These are phyloP conservation scores for Triplophysa tibetana DNA, from an alignment of 2,113 vertebrate species.

Conservation along the genomic window DNA sequence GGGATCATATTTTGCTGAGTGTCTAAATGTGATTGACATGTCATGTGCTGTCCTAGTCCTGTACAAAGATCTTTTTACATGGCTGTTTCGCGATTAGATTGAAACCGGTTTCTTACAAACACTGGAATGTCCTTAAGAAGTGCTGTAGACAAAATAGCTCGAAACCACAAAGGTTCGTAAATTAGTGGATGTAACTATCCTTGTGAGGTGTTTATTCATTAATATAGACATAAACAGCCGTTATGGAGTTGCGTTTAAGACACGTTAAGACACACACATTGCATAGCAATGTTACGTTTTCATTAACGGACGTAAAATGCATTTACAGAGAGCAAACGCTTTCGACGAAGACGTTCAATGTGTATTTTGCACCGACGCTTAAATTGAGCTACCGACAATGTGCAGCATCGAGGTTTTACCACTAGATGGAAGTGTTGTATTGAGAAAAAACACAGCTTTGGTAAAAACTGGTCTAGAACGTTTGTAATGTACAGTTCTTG, in stretches of 20 bases:
- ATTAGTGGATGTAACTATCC: too few species aligned
- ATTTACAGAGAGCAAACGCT: background rate
- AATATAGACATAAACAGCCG: too few species aligned
- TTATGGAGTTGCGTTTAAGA: too few species aligned
- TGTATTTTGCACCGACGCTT: background rate
- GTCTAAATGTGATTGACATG: background rate
- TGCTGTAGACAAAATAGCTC: too few species aligned
- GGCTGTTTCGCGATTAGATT: background rate
- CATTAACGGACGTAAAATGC: background rate
- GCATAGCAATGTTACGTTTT: background rate
- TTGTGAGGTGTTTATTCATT: too few species aligned
- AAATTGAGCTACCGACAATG: background rate
- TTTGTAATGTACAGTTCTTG: background rate
- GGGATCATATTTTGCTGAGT: background rate
- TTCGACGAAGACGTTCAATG: too few species aligned
- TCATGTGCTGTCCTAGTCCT: background rate
- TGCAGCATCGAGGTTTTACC: background rate
- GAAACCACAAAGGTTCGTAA: too few species aligned
- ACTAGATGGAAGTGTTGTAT: slow-evolving; percentile 50
- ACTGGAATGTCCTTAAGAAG: too few species aligned
- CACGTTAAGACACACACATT: too few species aligned
- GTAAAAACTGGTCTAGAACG: background rate
- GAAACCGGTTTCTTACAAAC: too few species aligned
- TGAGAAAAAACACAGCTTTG: background rate
- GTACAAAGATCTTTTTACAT: background rate